These are phyloP conservation scores for Melanotaenia nigrans DNA, from an alignment of 2,797 vertebrate genomes.

Conservation along the genomic window DNA sequence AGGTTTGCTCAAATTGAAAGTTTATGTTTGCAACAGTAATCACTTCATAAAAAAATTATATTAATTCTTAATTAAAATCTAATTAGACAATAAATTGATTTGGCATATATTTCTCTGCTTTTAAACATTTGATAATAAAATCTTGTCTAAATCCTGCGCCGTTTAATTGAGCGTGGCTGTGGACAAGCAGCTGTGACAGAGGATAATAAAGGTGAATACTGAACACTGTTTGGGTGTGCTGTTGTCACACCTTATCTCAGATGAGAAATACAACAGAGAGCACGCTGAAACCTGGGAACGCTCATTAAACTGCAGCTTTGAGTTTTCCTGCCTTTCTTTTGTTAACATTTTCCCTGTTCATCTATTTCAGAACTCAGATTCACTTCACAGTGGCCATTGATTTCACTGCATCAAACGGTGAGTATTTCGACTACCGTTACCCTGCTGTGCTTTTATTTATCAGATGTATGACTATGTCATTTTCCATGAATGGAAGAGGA, in stretches of 20 bases:
- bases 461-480: slow-evolving; percentile 36
- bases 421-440: slow-evolving; percentile 63
- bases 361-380: slow-evolving; percentile 91
- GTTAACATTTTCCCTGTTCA: slow-evolving; percentile 55
- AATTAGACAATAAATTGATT: not conserved
- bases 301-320: slow-evolving; percentile 54
- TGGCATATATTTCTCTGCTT: slow-evolving; percentile 5
- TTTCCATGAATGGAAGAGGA: slow-evolving; percentile 38
- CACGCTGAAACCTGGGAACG: slow-evolving; percentile 43
- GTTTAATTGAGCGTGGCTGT: slow-evolving; percentile 1
- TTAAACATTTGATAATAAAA: slow-evolving; percentile 2
- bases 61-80: not conserved
- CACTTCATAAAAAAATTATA: not conserved
- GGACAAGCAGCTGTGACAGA: slow-evolving; percentile 16
- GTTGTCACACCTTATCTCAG: slow-evolving; percentile 48
- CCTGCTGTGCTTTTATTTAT: slow-evolving; percentile 30
- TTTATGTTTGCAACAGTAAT: not conserved
- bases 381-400: slow-evolving; percentile 99
- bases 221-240: slow-evolving; percentile 12
- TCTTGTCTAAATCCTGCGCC: not conserved
- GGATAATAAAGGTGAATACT: slow-evolving; percentile 32
- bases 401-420: slow-evolving; percentile 97
- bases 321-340: slow-evolving; percentile 48
- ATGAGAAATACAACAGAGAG: slow-evolving; percentile 47
- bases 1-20: not conserved